Base-by-base conservation (phyloP, 2,797 vertebrate genomes). In the Atherinosoma microstoma region DNA sequence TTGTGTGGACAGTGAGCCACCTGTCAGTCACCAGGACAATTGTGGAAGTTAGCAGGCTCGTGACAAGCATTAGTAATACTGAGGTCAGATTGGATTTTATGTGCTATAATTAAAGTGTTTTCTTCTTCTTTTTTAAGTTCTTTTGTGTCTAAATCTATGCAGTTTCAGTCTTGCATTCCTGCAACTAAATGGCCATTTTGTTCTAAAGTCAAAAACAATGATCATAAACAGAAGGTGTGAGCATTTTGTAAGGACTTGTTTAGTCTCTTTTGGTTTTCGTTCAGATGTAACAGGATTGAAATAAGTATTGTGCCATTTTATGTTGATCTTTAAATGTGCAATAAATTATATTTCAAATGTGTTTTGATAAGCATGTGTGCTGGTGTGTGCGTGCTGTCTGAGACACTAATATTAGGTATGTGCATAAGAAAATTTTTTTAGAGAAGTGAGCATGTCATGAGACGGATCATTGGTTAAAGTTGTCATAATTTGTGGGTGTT, bases 241-340 rank as follows among this genome's bases (percentile, higher is more conserved):
- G 84, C 85, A 81, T 90, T 94, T 94, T 93, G 79, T 92, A 92
- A 90, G 80, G 81, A 90, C 75, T 85, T 87, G 40, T 84, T 85
- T 84, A 65, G 63, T 85, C 58, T 69, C 66, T 59, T 42, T 56
- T 64, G 68, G 7, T n/a, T 78, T 89, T 82, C 68, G 82, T 84
- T 84, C 75, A 49, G 32, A 75, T 90, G 87, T 90, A 90, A 90
- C 78, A 63, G 83, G 84, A 91, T 91, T 90, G 75, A 92, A 93
- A 93, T 92, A 90, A 86, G 78, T 94, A 89, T 90, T 29, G 91
- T 94, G 91, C 89, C 92, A 93, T 84, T 90, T 93, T 93, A 87
- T 93, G 92, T 93, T 93, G 85, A 91, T 93, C 90, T 93, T 92
- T 93, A 90, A 93, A 94, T 94, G 93, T 95, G 91, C 93, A 94